Conservation (phyloP, 2,113 vertebrate genomes). For the Podarcis cretensis region DNA sequence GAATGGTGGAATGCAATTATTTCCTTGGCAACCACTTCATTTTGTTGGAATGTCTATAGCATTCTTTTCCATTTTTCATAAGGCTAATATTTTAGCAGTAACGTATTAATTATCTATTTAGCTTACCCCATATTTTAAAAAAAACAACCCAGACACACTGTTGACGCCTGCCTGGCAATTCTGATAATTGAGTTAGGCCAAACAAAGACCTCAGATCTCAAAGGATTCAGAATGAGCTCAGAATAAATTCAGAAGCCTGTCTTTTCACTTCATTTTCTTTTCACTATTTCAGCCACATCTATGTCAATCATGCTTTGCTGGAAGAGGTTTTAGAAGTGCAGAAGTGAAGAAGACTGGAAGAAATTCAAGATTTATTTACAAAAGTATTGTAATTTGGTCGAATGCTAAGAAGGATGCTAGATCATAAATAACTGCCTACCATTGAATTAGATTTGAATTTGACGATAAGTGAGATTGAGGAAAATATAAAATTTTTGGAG, state of each 20-base stretch:
- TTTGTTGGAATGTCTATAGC: not conserved
- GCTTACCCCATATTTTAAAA: not conserved
- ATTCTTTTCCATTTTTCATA: not conserved
- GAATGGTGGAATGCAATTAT: not conserved
- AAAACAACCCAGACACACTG: not conserved
- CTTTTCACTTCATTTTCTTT: not conserved
- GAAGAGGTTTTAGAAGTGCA: not conserved
- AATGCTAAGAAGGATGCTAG: too few species aligned
- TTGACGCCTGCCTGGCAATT: not conserved
- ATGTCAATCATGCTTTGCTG: not conserved
- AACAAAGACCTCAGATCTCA: not conserved
- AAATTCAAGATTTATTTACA: too few species aligned
- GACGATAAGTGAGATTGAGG: too few species aligned
- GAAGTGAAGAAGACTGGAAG: too few species aligned
- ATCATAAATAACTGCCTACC: too few species aligned
- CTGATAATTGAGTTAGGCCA: not conserved
- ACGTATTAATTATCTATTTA: slow-evolving; percentile 1
- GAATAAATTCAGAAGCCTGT: not conserved
- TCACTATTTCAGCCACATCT: not conserved
- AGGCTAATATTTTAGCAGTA: not conserved
- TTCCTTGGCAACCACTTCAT: slow-evolving; percentile 8
- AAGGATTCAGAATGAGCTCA: not conserved
- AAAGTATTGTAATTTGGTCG: too few species aligned
- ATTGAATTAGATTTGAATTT: too few species aligned
- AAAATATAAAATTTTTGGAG: too few species aligned